Base-by-base conservation (phyloP, 1,140 invertebrate species). In the Theocolax elegans region DNA sequence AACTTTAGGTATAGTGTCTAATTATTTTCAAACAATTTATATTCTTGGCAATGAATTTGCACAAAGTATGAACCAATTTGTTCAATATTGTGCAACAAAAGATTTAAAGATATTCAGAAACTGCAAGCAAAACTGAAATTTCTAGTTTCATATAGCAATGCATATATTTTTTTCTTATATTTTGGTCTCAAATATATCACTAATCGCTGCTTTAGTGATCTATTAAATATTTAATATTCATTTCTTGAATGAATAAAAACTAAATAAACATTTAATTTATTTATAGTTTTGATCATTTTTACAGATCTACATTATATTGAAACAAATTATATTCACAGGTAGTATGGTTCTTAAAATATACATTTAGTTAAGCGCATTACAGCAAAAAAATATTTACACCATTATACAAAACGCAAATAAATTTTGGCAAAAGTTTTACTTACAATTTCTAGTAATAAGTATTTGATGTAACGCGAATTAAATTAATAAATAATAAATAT, bases 331-430 rank as follows among this genome's bases (percentile, higher is more conserved):
- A 35, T 35, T 35, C 4, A 35, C 4, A 35, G 10, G 4, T 35
- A 35, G 10, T 6, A 35, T 6, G 31, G 4, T 10, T 6, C 31
- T 35, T 35, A 6, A 35, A 35, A 35, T 10, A 44, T 9, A 40
- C 19, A 8, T 42, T n/a, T n/a, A n/a, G n/a, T n/a, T n/a, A n/a
- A n/a, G n/a, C n/a, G n/a, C n/a, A n/a, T n/a, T n/a, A n/a, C n/a
- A n/a, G n/a, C n/a, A n/a, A n/a, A n/a, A n/a, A 25, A 44, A 60
- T 44, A 60, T 60, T 44, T 60, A 40, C 19, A 59, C 44, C 15
- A n/a, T 44, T 40, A 38, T 60, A 46, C 29, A 48, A 58, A 44
- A 25, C 35, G 17, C 58, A 58, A 35, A 48, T 10, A 31, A 31
- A 17, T 40, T 49, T 48, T 59, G 15, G 35, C 49, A 53, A 27